A percentile compares a stretch with the other conserved stretches of the same genome.
phyloP scores from a whole-genome alignment of 2,113 vertebrate genomes.

The Atrichornis clamosus region DNA sequence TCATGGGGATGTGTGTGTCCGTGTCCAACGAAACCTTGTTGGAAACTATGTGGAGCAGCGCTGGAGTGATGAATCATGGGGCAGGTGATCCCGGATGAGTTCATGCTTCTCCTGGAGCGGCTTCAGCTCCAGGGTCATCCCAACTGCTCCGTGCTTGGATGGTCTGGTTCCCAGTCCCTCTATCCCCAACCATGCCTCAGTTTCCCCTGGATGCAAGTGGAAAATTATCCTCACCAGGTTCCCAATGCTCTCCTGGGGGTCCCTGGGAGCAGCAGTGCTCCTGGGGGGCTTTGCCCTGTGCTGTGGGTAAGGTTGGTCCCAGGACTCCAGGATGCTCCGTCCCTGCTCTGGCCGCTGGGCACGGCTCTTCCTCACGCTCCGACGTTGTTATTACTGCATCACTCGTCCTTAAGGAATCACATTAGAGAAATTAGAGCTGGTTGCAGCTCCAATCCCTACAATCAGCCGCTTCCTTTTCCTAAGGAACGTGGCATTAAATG shows the following conservation, averaged over 20 bases:
- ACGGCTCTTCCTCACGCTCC: not conserved
- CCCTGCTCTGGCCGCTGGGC: not conserved
- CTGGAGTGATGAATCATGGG: not conserved
- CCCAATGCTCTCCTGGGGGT: rapidly evolving
- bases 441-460: not conserved
- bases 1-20: not conserved
- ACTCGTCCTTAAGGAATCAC: not conserved
- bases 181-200: not conserved
- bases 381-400: not conserved
- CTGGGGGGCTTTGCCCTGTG: rapidly evolving
- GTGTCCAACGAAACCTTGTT: not conserved
- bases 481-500: not conserved
- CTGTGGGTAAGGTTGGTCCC: not conserved
- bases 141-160: not conserved
- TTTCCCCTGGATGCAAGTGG: not conserved
- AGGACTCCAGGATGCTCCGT: not conserved
- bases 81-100: not conserved
- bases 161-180: not conserved
- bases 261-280: rapidly evolving
- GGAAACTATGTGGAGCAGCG: not conserved
- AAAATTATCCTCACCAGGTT: rapidly evolving
- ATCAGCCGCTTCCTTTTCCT: not conserved
- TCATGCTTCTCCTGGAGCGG: not conserved
- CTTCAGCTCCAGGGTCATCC: not conserved
- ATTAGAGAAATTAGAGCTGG: not conserved